Conservation (phyloP, 37 sponge, comb jelly and placozoan species). For the Haliclona indistincta region DNA sequence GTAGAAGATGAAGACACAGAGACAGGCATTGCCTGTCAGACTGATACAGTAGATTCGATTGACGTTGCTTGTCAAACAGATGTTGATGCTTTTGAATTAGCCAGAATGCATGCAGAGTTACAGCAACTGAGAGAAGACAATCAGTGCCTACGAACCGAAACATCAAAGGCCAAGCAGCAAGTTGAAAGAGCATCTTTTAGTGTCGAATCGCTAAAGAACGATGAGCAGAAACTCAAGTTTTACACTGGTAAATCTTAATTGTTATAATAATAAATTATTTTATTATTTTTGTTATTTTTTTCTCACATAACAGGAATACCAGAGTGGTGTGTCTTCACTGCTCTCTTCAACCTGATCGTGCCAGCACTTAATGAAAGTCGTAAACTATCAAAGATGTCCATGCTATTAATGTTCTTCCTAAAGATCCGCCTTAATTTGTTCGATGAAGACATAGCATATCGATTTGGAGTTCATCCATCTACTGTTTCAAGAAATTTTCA, state of each 20-base stretch:
- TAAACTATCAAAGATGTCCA: neutral
- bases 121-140: neutral
- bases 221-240: no score
- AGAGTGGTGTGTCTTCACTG: slow-evolving; percentile 1
- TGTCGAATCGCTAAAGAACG: neutral
- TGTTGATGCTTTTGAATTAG: neutral
- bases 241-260: no score
- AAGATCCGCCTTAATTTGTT: slow-evolving; percentile 17
- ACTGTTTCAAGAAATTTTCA: slow-evolving; percentile 32
- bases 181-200: neutral
- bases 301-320: neutral
- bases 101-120: neutral
- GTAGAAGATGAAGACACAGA: no score
- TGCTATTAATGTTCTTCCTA: slow-evolving; percentile 11
- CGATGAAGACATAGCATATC: slow-evolving; percentile 25
- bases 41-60: no score
- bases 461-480: slow-evolving; percentile 9
- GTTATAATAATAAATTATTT: neutral
- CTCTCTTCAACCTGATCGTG: neutral
- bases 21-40: no score
- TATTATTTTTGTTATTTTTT: neutral
- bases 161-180: neutral
- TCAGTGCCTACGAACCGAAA: no score
- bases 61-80: neutral
- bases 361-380: neutral